phyloP scores from a whole-genome alignment of 2,113 vertebrate genomes.

The Mola mola region DNA sequence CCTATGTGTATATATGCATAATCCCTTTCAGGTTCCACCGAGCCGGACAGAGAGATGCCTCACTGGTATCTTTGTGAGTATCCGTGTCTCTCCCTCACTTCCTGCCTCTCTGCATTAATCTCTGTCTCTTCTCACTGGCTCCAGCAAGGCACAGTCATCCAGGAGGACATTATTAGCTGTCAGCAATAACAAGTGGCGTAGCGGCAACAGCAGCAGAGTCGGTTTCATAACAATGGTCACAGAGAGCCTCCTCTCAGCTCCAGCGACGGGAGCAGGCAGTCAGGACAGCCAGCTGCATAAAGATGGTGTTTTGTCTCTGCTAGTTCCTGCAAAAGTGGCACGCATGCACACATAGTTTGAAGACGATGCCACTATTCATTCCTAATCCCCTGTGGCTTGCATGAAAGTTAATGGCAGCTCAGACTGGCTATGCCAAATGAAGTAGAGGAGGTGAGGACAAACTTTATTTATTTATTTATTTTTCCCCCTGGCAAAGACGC shows the following conservation, averaged over 20 bases:
- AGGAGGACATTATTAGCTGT: constrained; percentile 76
- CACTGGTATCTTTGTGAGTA: constrained; percentile 39
- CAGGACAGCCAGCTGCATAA: constrained; percentile 70
- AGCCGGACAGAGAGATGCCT: constrained; percentile 19
- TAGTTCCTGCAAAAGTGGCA: constrained; percentile 64
- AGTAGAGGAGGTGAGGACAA: constrained; percentile 31
- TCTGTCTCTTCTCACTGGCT: constrained; percentile 59
- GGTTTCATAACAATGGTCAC: constrained; percentile 66
- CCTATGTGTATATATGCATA: constrained; percentile 13
- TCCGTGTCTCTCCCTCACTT: constrained; percentile 48
- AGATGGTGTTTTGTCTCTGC: constrained; percentile 76
- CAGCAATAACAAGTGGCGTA: constrained; percentile 61
- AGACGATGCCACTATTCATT: constrained; percentile 49
- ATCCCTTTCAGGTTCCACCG: constrained; percentile 44
- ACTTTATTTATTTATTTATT: constrained; percentile 4
- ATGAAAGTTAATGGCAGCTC: constrained; percentile 63
- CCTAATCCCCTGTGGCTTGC: constrained; percentile 63
- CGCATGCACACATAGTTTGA: constrained; percentile 51
- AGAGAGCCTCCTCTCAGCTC: constrained; percentile 58
- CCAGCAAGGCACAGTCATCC: constrained; percentile 62
- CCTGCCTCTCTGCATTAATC: constrained; percentile 63
- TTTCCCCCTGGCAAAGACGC: constrained; percentile 42
- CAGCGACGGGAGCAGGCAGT: constrained; percentile 54
- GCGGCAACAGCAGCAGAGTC: constrained; percentile 38
- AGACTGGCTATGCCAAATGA: constrained; percentile 27